phyloP scores from a whole-genome alignment of 2,888 invertebrate genomes.

The Galerucella nymphaeae region DNA sequence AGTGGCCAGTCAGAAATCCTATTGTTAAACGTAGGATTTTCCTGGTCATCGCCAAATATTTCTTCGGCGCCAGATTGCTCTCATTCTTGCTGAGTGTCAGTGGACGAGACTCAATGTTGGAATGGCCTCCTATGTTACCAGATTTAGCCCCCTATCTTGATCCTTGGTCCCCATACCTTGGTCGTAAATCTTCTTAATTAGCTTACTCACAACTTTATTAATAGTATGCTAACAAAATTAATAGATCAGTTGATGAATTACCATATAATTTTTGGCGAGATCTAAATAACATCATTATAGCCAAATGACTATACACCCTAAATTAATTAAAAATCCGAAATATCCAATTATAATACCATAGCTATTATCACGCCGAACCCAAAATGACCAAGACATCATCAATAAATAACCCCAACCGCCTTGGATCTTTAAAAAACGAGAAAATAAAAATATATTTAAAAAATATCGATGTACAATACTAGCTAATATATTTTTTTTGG shows the following conservation, averaged over 20 bases:
- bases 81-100: too few relatives aligned
- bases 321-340: background rate
- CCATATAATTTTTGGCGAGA: background rate
- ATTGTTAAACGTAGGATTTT: too few relatives aligned
- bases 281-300: slow-evolving; percentile 1
- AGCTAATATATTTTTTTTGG: slow-evolving; percentile 42
- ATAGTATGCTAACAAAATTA: background rate
- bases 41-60: too few relatives aligned
- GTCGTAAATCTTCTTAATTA: too few relatives aligned
- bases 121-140: too few relatives aligned
- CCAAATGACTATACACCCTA: background rate
- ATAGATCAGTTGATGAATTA: background rate
- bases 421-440: background rate
- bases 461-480: slow-evolving; percentile 41
- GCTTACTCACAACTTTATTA: background rate
- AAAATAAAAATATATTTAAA: slow-evolving; percentile 24
- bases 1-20: too few relatives aligned
- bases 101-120: too few relatives aligned
- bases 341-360: background rate
- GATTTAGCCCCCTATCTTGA: too few relatives aligned
- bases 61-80: too few relatives aligned
- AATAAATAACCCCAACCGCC: slow-evolving; percentile 9
- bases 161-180: too few relatives aligned
- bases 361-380: background rate
- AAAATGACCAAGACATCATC: background rate